Percentiles rank a stretch among this genome's conserved stretches.
phyloP scores from a whole-genome alignment of 2,797 vertebrate genomes.

The Arnoldichthys spilopterus region DNA sequence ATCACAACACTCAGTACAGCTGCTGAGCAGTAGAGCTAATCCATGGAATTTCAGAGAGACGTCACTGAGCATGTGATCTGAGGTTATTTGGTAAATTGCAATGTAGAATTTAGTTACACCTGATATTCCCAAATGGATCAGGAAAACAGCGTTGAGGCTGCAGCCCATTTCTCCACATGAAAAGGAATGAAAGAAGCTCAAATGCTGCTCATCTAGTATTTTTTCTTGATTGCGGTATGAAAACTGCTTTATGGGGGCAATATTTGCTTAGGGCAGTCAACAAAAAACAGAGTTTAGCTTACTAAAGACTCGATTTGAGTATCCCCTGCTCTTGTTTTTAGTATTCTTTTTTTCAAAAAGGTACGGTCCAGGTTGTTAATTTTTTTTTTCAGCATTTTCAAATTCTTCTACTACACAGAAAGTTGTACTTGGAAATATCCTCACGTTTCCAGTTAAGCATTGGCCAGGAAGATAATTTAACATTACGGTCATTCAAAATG shows the following conservation, averaged over 20 bases:
- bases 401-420: neutral
- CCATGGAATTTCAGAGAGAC: conserved; percentile 40
- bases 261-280: conserved; percentile 36
- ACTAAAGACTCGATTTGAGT: conserved; percentile 22
- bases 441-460: conserved; percentile 58
- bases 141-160: conserved; percentile 41
- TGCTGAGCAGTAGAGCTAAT: conserved; percentile 26
- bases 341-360: neutral
- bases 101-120: conserved; percentile 41
- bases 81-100: conserved; percentile 45
- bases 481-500: conserved; percentile 68
- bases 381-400: neutral
- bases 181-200: conserved; percentile 20
- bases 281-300: conserved; percentile 47
- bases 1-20: conserved; percentile 30
- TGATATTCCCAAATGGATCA: conserved; percentile 52
- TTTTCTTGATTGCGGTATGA: conserved; percentile 32
- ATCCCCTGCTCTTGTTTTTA: neutral
- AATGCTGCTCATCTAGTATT: conserved; percentile 41
- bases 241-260: conserved; percentile 48
- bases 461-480: conserved; percentile 69
- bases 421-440: neutral
- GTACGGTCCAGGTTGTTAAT: neutral
- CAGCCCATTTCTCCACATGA: conserved; percentile 11
- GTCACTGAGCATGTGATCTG: conserved; percentile 36